Percentiles rank a stretch among this genome's conserved stretches.
phyloP scores from a whole-genome alignment of 2,113 vertebrate genomes.

The Pomatostomus ruficeps region DNA sequence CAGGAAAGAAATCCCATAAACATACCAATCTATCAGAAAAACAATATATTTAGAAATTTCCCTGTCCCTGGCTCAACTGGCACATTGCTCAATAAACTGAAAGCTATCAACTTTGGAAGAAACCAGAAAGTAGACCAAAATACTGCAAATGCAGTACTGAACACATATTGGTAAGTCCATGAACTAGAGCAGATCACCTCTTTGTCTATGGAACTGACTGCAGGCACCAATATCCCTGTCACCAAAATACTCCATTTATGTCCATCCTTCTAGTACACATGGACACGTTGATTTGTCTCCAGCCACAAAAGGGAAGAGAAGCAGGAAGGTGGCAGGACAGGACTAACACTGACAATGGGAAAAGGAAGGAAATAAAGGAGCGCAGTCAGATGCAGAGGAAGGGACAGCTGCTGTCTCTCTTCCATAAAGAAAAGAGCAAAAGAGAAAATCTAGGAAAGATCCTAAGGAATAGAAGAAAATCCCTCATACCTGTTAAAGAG shows the following conservation, averaged over 20 bases:
- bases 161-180: background rate
- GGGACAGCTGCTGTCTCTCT: background rate
- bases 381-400: background rate
- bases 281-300: background rate
- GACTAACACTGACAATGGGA: background rate
- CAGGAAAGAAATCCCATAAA: background rate
- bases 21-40: background rate
- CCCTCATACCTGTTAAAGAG: background rate
- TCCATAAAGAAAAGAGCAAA: background rate
- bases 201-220: background rate
- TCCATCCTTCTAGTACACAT: background rate
- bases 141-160: background rate
- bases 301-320: background rate
- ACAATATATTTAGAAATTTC: background rate
- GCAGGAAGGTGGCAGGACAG: background rate
- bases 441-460: background rate
- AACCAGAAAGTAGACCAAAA: background rate
- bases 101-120: background rate
- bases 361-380: constrained; percentile 11
- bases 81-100: background rate
- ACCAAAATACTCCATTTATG: background rate
- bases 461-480: background rate
- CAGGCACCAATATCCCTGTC: background rate
- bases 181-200: background rate
- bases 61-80: background rate